These are phyloP conservation scores for Monopis laevigella DNA, from an alignment of 2,888 invertebrate genomes.

Conservation along the genomic window DNA sequence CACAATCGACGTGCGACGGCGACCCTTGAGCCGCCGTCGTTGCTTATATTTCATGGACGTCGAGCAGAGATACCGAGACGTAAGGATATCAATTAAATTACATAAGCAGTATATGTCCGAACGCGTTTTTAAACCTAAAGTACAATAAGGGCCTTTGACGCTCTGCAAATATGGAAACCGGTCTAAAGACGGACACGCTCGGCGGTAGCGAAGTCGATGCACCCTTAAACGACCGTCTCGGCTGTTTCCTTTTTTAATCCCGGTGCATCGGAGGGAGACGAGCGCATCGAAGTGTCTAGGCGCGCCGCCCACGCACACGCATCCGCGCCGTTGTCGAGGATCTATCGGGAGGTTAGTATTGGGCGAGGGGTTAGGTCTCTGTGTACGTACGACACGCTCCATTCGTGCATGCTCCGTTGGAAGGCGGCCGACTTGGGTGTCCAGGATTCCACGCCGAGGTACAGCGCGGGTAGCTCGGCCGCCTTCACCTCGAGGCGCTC, in stretches of 20 bases:
- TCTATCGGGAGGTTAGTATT: neutral
- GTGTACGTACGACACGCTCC: conserved; percentile 67
- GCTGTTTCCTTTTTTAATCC: conserved; percentile 26
- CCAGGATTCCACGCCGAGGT: conserved; percentile 78
- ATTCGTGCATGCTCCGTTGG: conserved; percentile 67
- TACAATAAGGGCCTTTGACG: no score
- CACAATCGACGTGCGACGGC: conserved; percentile 44
- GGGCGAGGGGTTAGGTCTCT: conserved; percentile 4
- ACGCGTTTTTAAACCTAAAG: no score
- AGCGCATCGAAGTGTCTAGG: neutral
- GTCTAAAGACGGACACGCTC: neutral
- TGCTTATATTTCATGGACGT: conserved; percentile 4
- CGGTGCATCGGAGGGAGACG: conserved; percentile 1
- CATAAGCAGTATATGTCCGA: no score
- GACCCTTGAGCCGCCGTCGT: conserved; percentile 23
- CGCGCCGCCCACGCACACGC: conserved; percentile 2
- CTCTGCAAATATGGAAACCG: conserved; percentile 6
- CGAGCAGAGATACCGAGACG: neutral
- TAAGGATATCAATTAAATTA: neutral
- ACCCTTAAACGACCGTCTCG: conserved; percentile 26
- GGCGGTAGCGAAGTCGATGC: conserved; percentile 33
- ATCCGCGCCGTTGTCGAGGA: neutral
- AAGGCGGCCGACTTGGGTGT: conserved; percentile 74
- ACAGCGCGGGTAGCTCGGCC: conserved; percentile 73
- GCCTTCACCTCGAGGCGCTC: conserved; percentile 62